Conservation (phyloP, 2,888 invertebrate genomes). For the Acholoe squamosa region DNA sequence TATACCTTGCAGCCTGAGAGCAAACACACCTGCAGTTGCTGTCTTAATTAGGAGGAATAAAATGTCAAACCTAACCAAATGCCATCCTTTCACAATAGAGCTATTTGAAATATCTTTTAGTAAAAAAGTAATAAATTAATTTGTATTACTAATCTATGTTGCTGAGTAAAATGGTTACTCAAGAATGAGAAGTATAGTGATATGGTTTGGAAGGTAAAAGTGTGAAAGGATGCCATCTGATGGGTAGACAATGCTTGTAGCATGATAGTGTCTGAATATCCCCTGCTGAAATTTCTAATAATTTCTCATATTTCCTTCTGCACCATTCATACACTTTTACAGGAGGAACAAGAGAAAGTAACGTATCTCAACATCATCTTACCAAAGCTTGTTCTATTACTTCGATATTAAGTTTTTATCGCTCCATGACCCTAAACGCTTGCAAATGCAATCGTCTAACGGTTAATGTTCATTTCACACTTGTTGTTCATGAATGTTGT, state of each 20-base stretch:
- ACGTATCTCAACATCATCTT: slow-evolving; percentile 38
- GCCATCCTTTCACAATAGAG: too few relatives aligned
- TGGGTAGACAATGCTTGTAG: neutral
- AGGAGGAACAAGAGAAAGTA: slow-evolving; percentile 62
- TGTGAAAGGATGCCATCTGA: neutral
- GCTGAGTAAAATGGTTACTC: too few relatives aligned
- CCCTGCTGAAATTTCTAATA: slow-evolving; percentile 28
- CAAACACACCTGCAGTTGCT: neutral
- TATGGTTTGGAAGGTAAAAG: neutral
- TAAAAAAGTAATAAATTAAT: too few relatives aligned
- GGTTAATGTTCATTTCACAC: neutral
- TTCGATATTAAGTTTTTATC: neutral
- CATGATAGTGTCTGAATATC: neutral
- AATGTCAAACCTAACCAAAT: too few relatives aligned
- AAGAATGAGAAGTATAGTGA: too few relatives aligned
- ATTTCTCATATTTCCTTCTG: slow-evolving; percentile 25
- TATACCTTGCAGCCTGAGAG: neutral
- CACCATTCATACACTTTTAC: slow-evolving; percentile 24
- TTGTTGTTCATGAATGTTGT: neutral
- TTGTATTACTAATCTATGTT: too few relatives aligned
- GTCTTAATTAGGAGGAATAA: neutral
- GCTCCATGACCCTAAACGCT: neutral
- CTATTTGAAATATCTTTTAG: too few relatives aligned
- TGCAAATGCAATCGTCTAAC: slow-evolving; percentile 5
- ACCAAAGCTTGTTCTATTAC: neutral